These are phyloP conservation scores for Polylopha cassiicola DNA, from an alignment of 2,888 invertebrate genomes.

Conservation along the genomic window DNA sequence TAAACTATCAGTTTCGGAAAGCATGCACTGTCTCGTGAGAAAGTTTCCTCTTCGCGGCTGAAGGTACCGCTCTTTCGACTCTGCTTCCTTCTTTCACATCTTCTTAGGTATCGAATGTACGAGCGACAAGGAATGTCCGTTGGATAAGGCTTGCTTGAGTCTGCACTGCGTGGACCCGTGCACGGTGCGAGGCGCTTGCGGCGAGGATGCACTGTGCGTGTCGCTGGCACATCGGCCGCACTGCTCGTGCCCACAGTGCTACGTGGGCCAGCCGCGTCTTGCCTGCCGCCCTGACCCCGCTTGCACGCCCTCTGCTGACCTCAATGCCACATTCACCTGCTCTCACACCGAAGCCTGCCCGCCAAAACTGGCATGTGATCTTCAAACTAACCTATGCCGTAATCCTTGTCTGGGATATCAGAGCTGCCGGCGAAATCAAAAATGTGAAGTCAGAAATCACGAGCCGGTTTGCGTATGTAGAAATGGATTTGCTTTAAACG, in stretches of 20 bases:
- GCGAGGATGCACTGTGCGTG: conserved; percentile 91
- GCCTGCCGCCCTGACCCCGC: conserved; percentile 88
- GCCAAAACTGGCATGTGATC: conserved; percentile 84
- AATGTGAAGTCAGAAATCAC: conserved; percentile 92
- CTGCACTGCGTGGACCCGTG: conserved; percentile 95
- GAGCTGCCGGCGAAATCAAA: conserved; percentile 88
- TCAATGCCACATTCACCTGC: conserved; percentile 80
- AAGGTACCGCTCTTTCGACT: conserved; percentile 86
- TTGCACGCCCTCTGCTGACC: conserved; percentile 81
- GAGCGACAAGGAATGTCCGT: conserved; percentile 93
- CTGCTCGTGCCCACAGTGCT: conserved; percentile 92
- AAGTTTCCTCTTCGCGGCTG: conserved; percentile 93
- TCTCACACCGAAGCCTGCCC: conserved; percentile 84
- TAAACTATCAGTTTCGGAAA: conserved; percentile 77
- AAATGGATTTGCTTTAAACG: conserved; percentile 91
- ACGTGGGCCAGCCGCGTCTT: conserved; percentile 88
- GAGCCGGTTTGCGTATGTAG: conserved; percentile 92
- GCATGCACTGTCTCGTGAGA: conserved; percentile 86
- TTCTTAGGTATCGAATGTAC: conserved; percentile 90
- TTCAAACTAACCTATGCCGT: conserved; percentile 82
- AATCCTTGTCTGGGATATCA: conserved; percentile 87
- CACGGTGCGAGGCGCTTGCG: conserved; percentile 91
- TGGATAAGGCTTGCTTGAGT: conserved; percentile 94
- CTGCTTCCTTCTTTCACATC: conserved; percentile 78
- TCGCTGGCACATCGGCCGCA: conserved; percentile 90